Evolutionary conservation across 2,797 vertebrate species (phyloP).

Genomic region (Gallirallus australis): DNA sequence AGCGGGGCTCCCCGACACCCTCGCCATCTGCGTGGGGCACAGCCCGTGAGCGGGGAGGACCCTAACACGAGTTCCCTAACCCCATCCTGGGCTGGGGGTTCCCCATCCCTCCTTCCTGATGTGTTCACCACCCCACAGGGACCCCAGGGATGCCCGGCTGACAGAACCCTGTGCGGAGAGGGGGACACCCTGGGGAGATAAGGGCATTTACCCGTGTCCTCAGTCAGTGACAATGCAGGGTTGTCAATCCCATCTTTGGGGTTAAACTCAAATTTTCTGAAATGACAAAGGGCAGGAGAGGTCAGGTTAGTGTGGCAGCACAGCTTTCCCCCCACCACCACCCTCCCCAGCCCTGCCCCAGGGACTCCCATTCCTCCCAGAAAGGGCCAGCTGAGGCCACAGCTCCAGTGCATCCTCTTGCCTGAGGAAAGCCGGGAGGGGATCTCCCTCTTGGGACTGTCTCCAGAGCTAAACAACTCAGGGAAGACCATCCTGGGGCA

Average conservation of each 20-base stretch:
- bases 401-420: neutral
- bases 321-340: rapidly evolving
- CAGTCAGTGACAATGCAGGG: conserved; percentile 85
- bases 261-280: conserved; percentile 93
- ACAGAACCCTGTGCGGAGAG: neutral
- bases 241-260: conserved; percentile 97
- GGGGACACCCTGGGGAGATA: neutral
- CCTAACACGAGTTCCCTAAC: neutral
- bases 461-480: neutral
- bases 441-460: neutral
- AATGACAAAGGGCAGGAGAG: conserved; percentile 48
- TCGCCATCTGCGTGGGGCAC: neutral
- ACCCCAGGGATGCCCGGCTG: neutral
- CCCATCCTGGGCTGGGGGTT: neutral
- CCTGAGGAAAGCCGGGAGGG: neutral
- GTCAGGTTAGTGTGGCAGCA: neutral
- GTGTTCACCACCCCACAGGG: neutral
- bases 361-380: neutral
- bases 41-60: neutral
- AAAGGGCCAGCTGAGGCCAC: neutral
- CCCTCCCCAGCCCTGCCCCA: neutral
- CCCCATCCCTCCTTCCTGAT: neutral
- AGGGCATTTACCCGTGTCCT: conserved; percentile 73
- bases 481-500: neutral
- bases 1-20: conserved; percentile 67